These are phyloP conservation scores for Solenopsis fugax DNA, from an alignment of 1,140 invertebrate species.

Conservation along the genomic window DNA sequence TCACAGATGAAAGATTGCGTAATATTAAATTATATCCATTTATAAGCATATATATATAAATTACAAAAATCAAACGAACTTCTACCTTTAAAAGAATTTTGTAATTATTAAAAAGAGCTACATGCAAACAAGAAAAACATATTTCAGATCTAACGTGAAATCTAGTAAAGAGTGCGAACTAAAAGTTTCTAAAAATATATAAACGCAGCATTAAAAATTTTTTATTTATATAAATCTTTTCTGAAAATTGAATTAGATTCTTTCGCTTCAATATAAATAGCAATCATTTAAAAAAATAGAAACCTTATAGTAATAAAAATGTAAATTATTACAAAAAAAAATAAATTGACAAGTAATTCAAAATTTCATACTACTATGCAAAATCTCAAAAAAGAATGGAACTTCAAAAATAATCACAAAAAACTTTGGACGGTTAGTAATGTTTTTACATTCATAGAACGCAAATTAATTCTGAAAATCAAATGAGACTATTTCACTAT, in stretches of 20 bases:
- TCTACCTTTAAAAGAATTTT: not conserved
- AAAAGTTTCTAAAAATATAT: not conserved
- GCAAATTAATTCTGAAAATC: conserved; percentile 6
- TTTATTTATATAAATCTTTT: not conserved
- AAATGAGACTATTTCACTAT: not conserved
- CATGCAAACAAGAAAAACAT: not conserved
- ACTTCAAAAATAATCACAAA: not conserved
- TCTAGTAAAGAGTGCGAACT: not conserved
- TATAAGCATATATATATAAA: not conserved
- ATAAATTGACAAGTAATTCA: not conserved
- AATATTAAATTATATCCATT: not conserved
- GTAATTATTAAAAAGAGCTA: not conserved
- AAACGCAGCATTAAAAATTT: not conserved
- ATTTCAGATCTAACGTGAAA: not conserved
- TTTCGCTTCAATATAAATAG: not conserved
- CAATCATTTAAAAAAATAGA: not conserved
- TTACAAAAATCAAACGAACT: not conserved
- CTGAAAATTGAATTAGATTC: not conserved
- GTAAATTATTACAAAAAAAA: not conserved
- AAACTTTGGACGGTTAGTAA: not conserved
- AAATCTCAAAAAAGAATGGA: not conserved
- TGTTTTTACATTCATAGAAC: not conserved
- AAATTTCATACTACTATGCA: not conserved
- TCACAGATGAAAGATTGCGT: not conserved
- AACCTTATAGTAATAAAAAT: not conserved